Evolutionary conservation across 2,113 vertebrate species (phyloP).

Genomic region (Forbesichthys agassizii): DNA sequence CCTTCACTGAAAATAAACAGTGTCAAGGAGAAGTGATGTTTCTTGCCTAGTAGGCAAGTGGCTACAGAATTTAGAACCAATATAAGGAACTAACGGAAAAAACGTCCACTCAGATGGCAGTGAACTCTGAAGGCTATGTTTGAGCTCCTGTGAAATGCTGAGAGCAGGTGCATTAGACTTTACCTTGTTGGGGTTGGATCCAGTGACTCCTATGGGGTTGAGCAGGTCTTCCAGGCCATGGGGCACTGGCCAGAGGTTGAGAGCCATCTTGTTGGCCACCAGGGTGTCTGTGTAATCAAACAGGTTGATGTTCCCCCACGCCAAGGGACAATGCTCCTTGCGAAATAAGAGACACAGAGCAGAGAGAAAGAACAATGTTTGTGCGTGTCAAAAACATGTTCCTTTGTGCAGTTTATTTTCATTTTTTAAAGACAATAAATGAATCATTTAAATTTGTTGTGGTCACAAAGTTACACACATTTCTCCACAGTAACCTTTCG

Average conservation of each 20-base stretch:
- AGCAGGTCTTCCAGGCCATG: slow-evolving; percentile 96
- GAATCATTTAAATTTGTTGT: not conserved
- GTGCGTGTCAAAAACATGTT: not conserved
- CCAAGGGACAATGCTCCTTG: slow-evolving; percentile 85
- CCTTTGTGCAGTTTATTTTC: too few species aligned
- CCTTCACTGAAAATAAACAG: too few species aligned
- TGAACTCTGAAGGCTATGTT: too few species aligned
- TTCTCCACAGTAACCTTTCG: not conserved
- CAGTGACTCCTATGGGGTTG: slow-evolving; percentile 96
- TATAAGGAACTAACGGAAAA: too few species aligned
- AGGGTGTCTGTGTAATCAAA: slow-evolving; percentile 98
- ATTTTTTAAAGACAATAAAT: not conserved
- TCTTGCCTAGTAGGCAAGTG: too few species aligned
- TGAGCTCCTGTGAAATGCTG: not conserved
- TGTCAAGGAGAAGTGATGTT: too few species aligned
- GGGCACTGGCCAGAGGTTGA: slow-evolving; percentile 98
- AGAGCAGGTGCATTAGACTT: not conserved
- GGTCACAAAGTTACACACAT: not conserved
- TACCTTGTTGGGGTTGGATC: slow-evolving; percentile 98
- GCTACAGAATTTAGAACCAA: too few species aligned
- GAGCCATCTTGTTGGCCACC: slow-evolving; percentile 96
- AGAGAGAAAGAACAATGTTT: not conserved
- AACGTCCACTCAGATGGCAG: too few species aligned
- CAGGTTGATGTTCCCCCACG: slow-evolving; percentile 97
- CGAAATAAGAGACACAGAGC: not conserved